Evolutionary conservation across 2,797 vertebrate species (phyloP).

Genomic region (Helarctos malayanus): DNA sequence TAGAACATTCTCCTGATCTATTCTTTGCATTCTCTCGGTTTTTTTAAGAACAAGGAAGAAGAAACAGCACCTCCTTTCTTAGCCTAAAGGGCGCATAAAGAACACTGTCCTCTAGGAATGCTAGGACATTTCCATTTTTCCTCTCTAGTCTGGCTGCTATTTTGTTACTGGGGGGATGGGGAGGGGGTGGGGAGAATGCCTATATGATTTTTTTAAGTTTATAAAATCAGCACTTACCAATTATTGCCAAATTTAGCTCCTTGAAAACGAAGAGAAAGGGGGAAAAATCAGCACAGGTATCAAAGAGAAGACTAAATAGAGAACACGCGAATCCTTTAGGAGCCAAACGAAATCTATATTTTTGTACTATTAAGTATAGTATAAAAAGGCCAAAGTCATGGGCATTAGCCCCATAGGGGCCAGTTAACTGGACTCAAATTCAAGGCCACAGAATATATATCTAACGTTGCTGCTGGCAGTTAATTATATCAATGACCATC

Average conservation of each 20-base stretch:
- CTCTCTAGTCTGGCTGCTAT: conserved; percentile 25
- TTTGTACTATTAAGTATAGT: conserved; percentile 71
- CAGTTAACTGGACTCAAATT: conserved; percentile 81
- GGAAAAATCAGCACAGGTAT: not conserved
- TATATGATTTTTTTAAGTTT: not conserved
- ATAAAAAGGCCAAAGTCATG: conserved; percentile 73
- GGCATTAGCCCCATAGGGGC: conserved; percentile 79
- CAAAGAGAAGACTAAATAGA: conserved; percentile 3
- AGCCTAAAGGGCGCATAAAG: conserved; percentile 57
- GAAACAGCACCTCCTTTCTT: conserved; percentile 49
- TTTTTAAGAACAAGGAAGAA: conserved; percentile 54
- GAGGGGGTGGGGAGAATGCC: not conserved
- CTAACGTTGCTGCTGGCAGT: conserved; percentile 78
- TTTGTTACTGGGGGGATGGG: not conserved
- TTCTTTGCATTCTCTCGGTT: conserved; percentile 4
- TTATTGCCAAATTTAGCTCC: conserved; percentile 41
- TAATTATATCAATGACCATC: conserved; percentile 83
- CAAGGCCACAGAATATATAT: conserved; percentile 81
- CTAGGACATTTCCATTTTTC: conserved; percentile 58
- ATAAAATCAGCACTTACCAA: conserved; percentile 40
- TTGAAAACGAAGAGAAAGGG: conserved; percentile 41
- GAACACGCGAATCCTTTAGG: conserved; percentile 69
- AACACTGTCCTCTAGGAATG: conserved; percentile 11
- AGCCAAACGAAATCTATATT: conserved; percentile 71
- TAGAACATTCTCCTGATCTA: not conserved